Evolutionary conservation across 2,113 vertebrate species (phyloP).

Genomic region (Eolophus roseicapilla): DNA sequence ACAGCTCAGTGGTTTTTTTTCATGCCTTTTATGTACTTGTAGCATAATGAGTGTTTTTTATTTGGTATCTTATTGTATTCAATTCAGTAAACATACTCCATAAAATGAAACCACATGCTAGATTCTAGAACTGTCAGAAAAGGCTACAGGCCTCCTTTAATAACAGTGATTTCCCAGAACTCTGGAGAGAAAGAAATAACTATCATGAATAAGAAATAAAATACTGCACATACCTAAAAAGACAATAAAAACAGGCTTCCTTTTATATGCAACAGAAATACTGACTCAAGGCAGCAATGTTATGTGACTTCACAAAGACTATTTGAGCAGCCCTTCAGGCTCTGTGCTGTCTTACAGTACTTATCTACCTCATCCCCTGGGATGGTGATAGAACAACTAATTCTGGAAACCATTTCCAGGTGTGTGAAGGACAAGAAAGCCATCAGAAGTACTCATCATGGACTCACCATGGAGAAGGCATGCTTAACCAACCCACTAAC

Average conservation of each 20-base stretch:
- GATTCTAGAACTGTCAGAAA: background rate
- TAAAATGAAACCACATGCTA: background rate
- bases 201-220: background rate
- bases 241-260: background rate
- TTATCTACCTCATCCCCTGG: background rate
- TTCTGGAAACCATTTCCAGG: background rate
- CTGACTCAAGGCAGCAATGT: background rate
- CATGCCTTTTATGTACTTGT: background rate
- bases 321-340: background rate
- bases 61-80: background rate
- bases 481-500: background rate
- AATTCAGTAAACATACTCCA: background rate
- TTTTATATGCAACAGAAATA: background rate
- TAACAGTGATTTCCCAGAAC: background rate
- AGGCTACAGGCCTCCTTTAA: background rate
- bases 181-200: background rate
- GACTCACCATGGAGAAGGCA: background rate
- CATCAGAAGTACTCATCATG: background rate
- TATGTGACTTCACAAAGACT: background rate
- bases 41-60: background rate
- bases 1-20: background rate
- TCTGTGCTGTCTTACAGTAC: background rate
- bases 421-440: background rate
- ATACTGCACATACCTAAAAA: background rate
- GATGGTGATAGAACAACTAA: background rate